These are phyloP conservation scores for Pygathrix nemaeus DNA, from an alignment of 2,113 vertebrate genomes.

Conservation along the genomic window DNA sequence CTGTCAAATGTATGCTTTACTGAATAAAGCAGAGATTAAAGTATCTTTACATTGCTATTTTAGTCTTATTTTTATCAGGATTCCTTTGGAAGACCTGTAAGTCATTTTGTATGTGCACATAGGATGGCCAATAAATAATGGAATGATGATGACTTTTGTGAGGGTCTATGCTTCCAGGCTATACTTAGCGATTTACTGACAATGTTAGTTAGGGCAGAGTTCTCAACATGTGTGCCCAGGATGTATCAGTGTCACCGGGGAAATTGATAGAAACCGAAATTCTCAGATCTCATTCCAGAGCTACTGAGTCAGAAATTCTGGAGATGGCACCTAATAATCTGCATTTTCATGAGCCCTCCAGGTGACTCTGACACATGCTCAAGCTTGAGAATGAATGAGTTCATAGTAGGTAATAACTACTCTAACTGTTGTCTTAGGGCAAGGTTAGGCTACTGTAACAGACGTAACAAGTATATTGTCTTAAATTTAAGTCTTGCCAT, in stretches of 20 bases:
- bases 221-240: background rate
- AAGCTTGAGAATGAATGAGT: background rate
- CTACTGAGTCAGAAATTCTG: background rate
- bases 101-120: background rate
- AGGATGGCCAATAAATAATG: background rate
- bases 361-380: background rate
- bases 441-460: background rate
- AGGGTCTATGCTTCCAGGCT: background rate
- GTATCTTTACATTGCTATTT: background rate
- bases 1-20: background rate
- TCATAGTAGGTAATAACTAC: background rate
- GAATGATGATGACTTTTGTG: background rate
- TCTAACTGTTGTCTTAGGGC: background rate
- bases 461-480: background rate
- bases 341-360: background rate
- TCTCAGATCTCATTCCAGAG: background rate
- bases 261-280: background rate
- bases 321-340: background rate
- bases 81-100: background rate
- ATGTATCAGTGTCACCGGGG: background rate
- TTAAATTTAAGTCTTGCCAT: background rate
- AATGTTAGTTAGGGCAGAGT: background rate
- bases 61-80: constrained; percentile 23
- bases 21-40: background rate
- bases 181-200: background rate